Evolutionary conservation across 2,797 vertebrate species (phyloP), one percentile per base, ranked within the genome.

Genomic region (Micropoecilia bifurca): DNA sequence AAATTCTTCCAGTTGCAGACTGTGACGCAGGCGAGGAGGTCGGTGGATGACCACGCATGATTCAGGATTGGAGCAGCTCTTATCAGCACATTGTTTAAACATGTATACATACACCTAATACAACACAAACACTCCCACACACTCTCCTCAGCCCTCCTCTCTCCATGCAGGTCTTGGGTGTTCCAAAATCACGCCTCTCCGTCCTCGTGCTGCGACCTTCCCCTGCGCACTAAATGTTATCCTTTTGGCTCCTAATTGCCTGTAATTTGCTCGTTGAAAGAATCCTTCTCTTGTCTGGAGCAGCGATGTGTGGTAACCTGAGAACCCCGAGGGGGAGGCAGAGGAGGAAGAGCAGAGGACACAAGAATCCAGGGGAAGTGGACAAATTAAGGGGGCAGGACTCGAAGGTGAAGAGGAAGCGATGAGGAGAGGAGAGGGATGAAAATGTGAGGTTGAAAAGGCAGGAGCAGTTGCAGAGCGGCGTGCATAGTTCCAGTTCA

Each of bases 201-300:
- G 84, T 87, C 89, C 94, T 95, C 95, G 91, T 94, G 88, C 93
- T 90, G 87, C 83, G 85, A 89, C 85, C 85, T 89, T 94, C 93
- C 88, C 85, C 92, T 91, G 93, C 87, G 87, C 61, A 88, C 86
- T 94, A 89, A 95, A 93, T 92, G 94, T 96, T 95, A 81, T 91
- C 94, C 91, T 93, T 95, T 93, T 91, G 93, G 93, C 92, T 77
- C 88, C 93, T 95, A 96, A 96, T 95, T 93, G 95, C 91, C 93
- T 90, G 94, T 96, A 93, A 81, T 86, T 90, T 96, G 91, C 94
- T 93, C 85, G 90, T 92, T 94, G 95, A 94, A 95, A 93, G 90
- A 90, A 89, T 87, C 94, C 88, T 89, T 87, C 94, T 80, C 30
- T 78, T 93, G 89, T 95, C 91, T 91, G 80, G 77, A 88, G 89